These are phyloP conservation scores for Sebastes diaconus DNA, from an alignment of 2,797 vertebrate genomes.

Conservation along the genomic window DNA sequence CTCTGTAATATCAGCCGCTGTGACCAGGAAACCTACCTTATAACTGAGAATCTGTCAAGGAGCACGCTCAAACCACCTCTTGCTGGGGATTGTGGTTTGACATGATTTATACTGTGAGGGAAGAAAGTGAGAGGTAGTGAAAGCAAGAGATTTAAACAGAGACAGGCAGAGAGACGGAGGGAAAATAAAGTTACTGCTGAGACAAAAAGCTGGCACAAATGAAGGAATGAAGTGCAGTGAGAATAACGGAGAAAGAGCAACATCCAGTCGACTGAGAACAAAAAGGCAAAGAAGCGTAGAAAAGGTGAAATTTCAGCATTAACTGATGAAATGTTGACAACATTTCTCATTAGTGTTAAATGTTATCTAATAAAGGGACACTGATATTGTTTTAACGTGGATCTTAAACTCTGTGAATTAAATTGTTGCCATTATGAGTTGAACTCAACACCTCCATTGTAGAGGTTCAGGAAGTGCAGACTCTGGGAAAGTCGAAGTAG, in stretches of 20 bases:
- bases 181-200: constrained; percentile 23
- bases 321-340: background rate
- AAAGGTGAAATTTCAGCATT: background rate
- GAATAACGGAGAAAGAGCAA: background rate
- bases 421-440: background rate
- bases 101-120: constrained; percentile 32
- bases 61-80: constrained; percentile 10
- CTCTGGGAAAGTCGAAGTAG: background rate
- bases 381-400: background rate
- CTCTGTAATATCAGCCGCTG: constrained; percentile 35
- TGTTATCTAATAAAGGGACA: background rate
- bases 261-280: background rate
- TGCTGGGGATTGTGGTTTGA: constrained; percentile 40
- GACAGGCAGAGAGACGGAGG: constrained; percentile 8
- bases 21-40: constrained; percentile 30
- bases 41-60: constrained; percentile 41
- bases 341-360: background rate
- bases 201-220: constrained; percentile 9
- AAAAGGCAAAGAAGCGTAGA: background rate
- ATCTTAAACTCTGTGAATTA: background rate
- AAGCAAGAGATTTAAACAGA: constrained; percentile 39
- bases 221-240: constrained; percentile 5
- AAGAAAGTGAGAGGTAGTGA: constrained; percentile 35
- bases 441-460: background rate
- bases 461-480: background rate